Percentiles rank a stretch among this genome's conserved stretches.
phyloP scores from a whole-genome alignment of 2,113 vertebrate species.

The Riparia riparia region DNA sequence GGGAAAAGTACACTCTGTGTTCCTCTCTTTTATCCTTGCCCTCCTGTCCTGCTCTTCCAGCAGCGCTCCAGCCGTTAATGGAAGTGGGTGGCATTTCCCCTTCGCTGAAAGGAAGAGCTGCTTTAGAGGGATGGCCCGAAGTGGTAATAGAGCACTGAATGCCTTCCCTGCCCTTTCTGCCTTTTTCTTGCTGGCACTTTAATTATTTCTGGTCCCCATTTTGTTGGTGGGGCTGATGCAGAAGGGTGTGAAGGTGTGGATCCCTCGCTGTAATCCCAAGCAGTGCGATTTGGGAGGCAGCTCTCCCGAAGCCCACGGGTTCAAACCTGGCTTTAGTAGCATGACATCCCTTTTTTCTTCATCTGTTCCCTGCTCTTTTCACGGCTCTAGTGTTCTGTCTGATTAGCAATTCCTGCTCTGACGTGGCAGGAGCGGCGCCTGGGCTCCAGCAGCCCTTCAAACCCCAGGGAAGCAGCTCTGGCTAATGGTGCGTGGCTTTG shows the following conservation, averaged over 20 bases:
- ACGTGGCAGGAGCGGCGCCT: not conserved
- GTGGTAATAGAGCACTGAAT: not conserved
- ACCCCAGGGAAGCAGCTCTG: conserved; percentile 32
- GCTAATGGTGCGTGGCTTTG: conserved; percentile 47
- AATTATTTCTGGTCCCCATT: not conserved
- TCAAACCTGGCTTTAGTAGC: not conserved
- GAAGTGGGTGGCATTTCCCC: not conserved
- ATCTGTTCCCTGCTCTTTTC: not conserved
- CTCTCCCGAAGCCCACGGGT: not conserved
- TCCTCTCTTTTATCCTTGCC: conserved; percentile 9
- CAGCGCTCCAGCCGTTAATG: not conserved
- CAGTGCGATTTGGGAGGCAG: not conserved
- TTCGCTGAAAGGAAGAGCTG: not conserved
- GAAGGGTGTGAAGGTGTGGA: not conserved
- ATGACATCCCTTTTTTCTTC: not conserved
- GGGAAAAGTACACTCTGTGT: conserved; percentile 7
- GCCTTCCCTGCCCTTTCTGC: not conserved
- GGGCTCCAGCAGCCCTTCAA: not conserved
- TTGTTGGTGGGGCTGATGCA: not conserved
- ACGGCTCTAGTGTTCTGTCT: not conserved
- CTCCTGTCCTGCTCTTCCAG: not conserved
- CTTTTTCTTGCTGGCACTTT: not conserved
- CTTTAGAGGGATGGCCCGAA: not conserved
- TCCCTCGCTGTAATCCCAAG: not conserved
- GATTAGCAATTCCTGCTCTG: conserved; percentile 30